Evolutionary conservation across 2,888 invertebrate genomes (phyloP), one percentile per base, ranked within the genome.

Genomic region (Ochropacha duplaris): DNA sequence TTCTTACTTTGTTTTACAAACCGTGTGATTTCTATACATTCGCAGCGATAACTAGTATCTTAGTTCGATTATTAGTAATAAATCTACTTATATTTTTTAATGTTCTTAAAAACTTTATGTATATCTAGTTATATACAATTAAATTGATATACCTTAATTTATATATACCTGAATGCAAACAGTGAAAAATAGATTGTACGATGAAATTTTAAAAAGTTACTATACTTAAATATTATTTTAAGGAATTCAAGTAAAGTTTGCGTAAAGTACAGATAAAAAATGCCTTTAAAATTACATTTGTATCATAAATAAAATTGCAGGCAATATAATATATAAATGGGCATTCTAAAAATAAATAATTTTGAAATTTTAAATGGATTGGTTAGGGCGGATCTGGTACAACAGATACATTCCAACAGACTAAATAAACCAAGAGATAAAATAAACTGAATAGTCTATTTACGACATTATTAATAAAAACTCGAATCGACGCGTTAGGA

Each of bases 1-100:
- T 84, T 66, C 61, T 79, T 52, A 74, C 90, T 74, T 77, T 90
- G 74, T 79, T 83, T 69, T 74, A 67, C 57, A 90, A 88, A 79
- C 87, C 86, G 78, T 88, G 86, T 80, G 88, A 91, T 83, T 64
- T 79, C 51, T 87, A 88, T 80, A 87, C 90, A 65, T 71, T 86
- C 69, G 83, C 88, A 83, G 86, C 90, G 86, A 83, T 91, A 85
- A 74, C 83, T 78, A 83, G 87, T 83, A 68, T 88, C 72, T 68
- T 88, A 81, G 63, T 88, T 81, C 86, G 83, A 77, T 78, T 83
- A 74, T 79, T 87, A 65, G 74, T 90, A 76, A 80, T 86, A 76
- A 87, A 76, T 72, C 61, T 88, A 76, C 69, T 71, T 76, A 66
- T 84, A 76, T 69, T 86, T 81, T 86, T 80, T 77, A 84, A 83